Base-by-base conservation (phyloP, 1,140 invertebrate species). In the Drosophila eugracilis region DNA sequence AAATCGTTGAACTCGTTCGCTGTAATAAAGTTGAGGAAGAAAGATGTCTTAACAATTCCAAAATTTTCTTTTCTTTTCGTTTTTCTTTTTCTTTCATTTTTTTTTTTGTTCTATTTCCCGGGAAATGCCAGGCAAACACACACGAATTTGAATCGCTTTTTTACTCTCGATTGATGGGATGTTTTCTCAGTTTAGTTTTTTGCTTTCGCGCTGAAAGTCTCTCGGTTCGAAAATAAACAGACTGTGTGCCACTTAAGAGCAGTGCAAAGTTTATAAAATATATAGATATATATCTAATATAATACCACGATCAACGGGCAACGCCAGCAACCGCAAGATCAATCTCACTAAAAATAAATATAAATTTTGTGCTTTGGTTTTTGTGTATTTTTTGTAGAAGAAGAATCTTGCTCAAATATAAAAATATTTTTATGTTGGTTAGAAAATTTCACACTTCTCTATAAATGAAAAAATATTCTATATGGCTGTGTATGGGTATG, bases 1-100 rank as follows among this genome's bases (percentile, higher is more conserved):
- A 74, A 78, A 73, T 91, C 89, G 89, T 89, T 88, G 74, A 86
- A 85, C 88, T 95, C 94, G 95, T 95, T 94, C 93, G 94, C 95
- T 95, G 92, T 63, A 95, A 94, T 71, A 89, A 92, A 90, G 47
- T 45, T 45, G 63, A n/a, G 12, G 63, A 22, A 66, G 4, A 75
- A 49, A 55, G 22, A 53, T 45, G 42, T 6, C 21, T 54, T 65
- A 63, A 28, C 45, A 34, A 42, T 70, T 66, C 21, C 44, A 59
- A 62, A 49, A 67, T 57, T 50, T 55, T 34, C 14, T 9, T 52
- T 42, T 72, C 39, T 10, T 21, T 4, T 9, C n/a, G 6, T 36
- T 42, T n/a, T 42, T 42, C 21, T 9, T 15, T n/a, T 39, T 41
- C 32, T 5, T 57, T 30, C 15, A 12, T 9, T 32, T 32, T 24